Evolutionary conservation across 2,113 vertebrate genomes (phyloP), one percentile per base, ranked within the genome.

Genomic region (Haemorhous mexicanus): DNA sequence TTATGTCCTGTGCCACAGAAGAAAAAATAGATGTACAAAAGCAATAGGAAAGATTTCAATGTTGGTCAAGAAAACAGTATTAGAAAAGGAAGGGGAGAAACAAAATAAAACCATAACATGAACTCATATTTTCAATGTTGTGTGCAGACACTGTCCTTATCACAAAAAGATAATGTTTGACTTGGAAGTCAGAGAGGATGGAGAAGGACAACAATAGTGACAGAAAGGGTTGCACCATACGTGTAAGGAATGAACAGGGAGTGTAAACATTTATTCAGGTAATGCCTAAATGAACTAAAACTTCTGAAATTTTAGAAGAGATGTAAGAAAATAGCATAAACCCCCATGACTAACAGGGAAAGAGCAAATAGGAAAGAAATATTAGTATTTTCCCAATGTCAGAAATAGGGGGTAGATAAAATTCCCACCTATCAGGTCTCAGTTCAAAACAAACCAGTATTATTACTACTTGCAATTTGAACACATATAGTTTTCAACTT

Each of bases 181-280:
- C n/a, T 49, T 39, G 22, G 11, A 88, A 80, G 39, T 4, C 69
- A 75, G 24, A 68, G 6, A 84, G 30, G 28, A 20, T 13, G 30
- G 39, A n/a, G 20, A 53, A 55, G 13, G 15, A 10, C 28, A 70
- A 53, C 16, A 70, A 43, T 68, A 49, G 32, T 32, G 20, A 64
- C 6, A 16, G 37, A 91, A 59, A 7, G n/a, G 7, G 2, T 32
- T 61, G 23, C 4, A 44, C 15, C 17, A 18, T 19, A 26, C 0
- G 0, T 17, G 17, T 55, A 49, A 78, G 47, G 20, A 82, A 63
- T 20, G 15, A 27, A 37, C 4, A 27, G 12, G 16, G 2, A 73
- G 3, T 11, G 22, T 23, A 68, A 92, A 62, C 2, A 44, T 56
- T 30, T 52, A 9, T 86, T 89, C 3, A 33, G 4, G 20, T 52